Evolutionary conservation across 2,797 vertebrate species (phyloP).

Genomic region (Sibirionetta formosa): DNA sequence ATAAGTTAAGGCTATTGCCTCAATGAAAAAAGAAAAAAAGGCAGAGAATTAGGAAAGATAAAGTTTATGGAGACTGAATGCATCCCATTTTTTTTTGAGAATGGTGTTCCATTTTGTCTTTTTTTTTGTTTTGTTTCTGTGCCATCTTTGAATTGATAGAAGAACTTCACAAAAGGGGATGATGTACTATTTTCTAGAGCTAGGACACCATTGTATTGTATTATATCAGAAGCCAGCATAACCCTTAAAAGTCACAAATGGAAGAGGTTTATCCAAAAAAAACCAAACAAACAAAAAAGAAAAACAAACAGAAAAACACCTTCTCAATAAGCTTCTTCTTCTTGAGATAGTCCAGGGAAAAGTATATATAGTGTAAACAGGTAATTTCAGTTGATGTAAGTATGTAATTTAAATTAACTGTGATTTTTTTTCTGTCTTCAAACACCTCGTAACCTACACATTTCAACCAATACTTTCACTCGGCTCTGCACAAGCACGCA

Average conservation of each 20-base stretch:
- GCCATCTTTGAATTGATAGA: background rate
- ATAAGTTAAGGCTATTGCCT: background rate
- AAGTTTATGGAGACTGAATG: background rate
- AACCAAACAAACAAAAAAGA: background rate
- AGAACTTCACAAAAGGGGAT: background rate
- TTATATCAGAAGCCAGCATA: background rate
- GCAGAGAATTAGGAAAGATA: background rate
- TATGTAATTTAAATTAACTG: conserved; percentile 55
- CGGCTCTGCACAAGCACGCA: background rate
- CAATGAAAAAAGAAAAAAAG: background rate
- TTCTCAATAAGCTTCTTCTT: background rate
- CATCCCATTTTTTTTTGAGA: background rate
- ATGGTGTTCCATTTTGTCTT: background rate
- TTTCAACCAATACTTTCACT: conserved; percentile 15
- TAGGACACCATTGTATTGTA: background rate
- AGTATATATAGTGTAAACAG: background rate
- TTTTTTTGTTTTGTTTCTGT: background rate
- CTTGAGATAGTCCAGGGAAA: background rate
- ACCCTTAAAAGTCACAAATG: background rate
- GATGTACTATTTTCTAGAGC: background rate
- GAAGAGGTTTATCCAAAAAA: background rate
- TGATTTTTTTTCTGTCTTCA: conserved; percentile 14
- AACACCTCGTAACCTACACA: conserved; percentile 26
- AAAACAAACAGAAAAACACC: accelerated
- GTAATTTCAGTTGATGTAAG: conserved; percentile 12